Base-by-base conservation (phyloP, 2,113 vertebrate genomes). In the Chaetura pelagica region DNA sequence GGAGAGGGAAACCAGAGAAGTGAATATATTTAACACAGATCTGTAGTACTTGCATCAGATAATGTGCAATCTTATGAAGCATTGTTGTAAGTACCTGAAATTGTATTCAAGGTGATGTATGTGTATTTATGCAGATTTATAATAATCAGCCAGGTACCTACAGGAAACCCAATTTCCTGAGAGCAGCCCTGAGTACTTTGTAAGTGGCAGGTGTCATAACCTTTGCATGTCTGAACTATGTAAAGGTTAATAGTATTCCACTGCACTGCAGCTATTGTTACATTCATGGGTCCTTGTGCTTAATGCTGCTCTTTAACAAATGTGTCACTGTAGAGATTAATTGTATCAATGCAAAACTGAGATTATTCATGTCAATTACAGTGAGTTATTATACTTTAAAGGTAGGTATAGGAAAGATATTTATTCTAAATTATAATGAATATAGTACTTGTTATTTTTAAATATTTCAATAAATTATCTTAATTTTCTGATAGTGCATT, bases 221-320 rank as follows among this genome's bases (percentile, higher is more conserved):
- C 89, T 74, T 49, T 66, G 72, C 2, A 8, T 22, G 7, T 81
- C 55, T 79, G 79, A 94, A 82, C 91, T 84, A 49, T 63, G 68
- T 81, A 78, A 92, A 88, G 58, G 79, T 90, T 91, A 94, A 93
- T 94, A 59, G 34, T 52, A 94, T 94, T 89, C 63, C 9, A 58
- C 72, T 84, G 44, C 15, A 34, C 64, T 82, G 68, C 51, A 80
- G 1, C 81, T 94, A 12, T 29, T 49, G 68, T 92, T 94, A 44
- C 59, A 35, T 88, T 74, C 38, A 9, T 68, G 76, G 87, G 69
- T 66, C 80, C 81, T 35, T 0, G 6, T 83, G 72, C 64, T 86
- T 88, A 80, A 74, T 71, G 44, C 68, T 86, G 75, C 72, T 54
- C 40, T 80, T 80, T 92, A 82, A 49, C 64, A 52, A n/a, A 27